Base-by-base conservation (phyloP, 1,140 invertebrate species). In the Brachionus plicatilis region DNA sequence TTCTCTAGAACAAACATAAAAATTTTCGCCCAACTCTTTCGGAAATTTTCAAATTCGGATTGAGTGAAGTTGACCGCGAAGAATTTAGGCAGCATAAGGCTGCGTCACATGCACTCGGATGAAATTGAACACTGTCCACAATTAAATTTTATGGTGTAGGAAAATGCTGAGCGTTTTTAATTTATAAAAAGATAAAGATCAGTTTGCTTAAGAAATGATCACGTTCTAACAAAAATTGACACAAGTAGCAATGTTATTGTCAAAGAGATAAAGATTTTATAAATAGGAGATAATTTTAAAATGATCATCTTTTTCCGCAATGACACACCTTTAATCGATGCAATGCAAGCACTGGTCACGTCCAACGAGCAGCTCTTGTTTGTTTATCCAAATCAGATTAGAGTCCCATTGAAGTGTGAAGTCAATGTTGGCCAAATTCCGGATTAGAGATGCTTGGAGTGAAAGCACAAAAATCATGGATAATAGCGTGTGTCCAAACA, bases 181-280 rank as follows among this genome's bases (percentile, higher is more conserved):
- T 72, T 41, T 72, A 43, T 20, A 68, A 72, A 72, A 17, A 20
- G 68, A 43, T 72, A 43, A 9, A 43, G 41, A 72, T 72, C 68
- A 72, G 29, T 20, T 72, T 72, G 17, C 17, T 41, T 17, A 72
- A 72, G 33, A 20, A 72, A 6, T 72, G 41, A 43, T 72, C 68
- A 72, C 68, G 68, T 72, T 72, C 37, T 41, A 37, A 72, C 33
- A 41, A 72, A 72, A 43, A 72, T 72, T 43, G 68, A 72, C 68
- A 72, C 68, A 72, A 72, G 37, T 43, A 41, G 41, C 68, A 72
- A 43, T 41, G 68, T 41, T 45, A 72, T 41, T 43, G 7, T 41
- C 2, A 41, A 43, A 41, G 11, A 72, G 33, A 72, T 43, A 43
- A 20, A 43, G 17, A 43, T 43, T 43, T 43, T 11, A 17, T 72